Conservation (phyloP, 2,113 vertebrate genomes). For the Oryzias javanicus region DNA sequence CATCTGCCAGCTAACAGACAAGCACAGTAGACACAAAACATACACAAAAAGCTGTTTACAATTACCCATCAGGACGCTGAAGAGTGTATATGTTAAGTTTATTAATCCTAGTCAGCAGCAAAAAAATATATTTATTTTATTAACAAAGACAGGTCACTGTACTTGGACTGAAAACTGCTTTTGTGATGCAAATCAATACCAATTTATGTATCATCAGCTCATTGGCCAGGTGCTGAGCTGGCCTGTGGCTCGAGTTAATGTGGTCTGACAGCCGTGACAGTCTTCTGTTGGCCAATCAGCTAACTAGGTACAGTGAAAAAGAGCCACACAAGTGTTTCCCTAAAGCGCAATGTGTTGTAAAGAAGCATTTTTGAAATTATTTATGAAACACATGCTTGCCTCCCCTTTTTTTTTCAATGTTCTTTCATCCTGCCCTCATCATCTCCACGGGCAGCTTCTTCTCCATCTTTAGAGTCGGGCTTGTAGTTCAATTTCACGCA, state of each 20-base stretch:
- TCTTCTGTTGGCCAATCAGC: constrained; percentile 16
- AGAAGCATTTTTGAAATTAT: constrained; percentile 21
- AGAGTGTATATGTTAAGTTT: constrained; percentile 1
- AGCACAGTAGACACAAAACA: constrained; percentile 1
- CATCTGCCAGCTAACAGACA: constrained; percentile 61
- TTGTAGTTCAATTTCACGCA: constrained; percentile 22
- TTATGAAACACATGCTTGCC: constrained; percentile 7
- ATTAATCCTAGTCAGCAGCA: neutral
- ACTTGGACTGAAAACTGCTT: constrained; percentile 23
- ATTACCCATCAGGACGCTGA: neutral
- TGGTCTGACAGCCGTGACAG: constrained; percentile 32
- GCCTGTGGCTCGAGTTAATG: constrained; percentile 16
- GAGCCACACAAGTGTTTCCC: neutral
- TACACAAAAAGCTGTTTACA: too few relatives aligned
- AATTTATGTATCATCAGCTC: constrained; percentile 3
- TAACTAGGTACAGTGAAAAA: constrained; percentile 9
- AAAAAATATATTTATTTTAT: too few relatives aligned
- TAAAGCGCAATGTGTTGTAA: constrained; percentile 17
- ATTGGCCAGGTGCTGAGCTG: constrained; percentile 35
- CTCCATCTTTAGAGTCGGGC: constrained; percentile 15
- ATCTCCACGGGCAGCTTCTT: constrained; percentile 30
- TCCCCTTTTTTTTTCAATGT: neutral
- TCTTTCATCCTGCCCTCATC: constrained; percentile 25
- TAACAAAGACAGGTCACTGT: neutral
- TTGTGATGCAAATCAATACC: constrained; percentile 47